phyloP scores from a whole-genome alignment of 2,797 vertebrate species.

The Anableps anableps region DNA sequence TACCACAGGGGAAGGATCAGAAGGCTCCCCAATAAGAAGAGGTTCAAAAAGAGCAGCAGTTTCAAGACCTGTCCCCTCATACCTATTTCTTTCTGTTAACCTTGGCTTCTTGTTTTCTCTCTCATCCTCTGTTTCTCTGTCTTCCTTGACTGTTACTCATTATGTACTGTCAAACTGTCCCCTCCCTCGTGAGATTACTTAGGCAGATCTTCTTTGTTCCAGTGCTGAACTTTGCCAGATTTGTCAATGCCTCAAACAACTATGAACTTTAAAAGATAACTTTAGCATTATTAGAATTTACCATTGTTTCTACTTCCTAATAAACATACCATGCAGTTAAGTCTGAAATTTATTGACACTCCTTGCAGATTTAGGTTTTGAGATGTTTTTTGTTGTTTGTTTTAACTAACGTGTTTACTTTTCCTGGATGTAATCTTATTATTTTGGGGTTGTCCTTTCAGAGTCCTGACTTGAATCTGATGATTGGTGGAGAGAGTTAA shows the following conservation, averaged over 20 bases:
- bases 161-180: background rate
- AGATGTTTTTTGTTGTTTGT: background rate
- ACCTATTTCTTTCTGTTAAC: background rate
- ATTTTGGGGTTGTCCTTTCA: background rate
- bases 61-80: background rate
- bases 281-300: background rate
- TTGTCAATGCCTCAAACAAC: background rate
- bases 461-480: background rate
- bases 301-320: background rate
- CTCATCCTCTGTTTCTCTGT: background rate
- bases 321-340: background rate
- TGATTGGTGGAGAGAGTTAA: background rate
- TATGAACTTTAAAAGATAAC: background rate
- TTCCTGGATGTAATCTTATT: background rate
- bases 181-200: background rate
- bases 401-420: background rate
- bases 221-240: background rate
- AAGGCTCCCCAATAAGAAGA: background rate
- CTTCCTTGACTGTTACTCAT: background rate
- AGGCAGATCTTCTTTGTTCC: background rate
- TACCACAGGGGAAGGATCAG: background rate
- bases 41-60: background rate
- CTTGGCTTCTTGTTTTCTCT: background rate
- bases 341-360: background rate
- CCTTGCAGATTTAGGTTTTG: background rate